Evolutionary conservation across 1,140 invertebrate species (phyloP), one percentile per base, ranked within the genome.

Genomic region (Drosophila virilis): DNA sequence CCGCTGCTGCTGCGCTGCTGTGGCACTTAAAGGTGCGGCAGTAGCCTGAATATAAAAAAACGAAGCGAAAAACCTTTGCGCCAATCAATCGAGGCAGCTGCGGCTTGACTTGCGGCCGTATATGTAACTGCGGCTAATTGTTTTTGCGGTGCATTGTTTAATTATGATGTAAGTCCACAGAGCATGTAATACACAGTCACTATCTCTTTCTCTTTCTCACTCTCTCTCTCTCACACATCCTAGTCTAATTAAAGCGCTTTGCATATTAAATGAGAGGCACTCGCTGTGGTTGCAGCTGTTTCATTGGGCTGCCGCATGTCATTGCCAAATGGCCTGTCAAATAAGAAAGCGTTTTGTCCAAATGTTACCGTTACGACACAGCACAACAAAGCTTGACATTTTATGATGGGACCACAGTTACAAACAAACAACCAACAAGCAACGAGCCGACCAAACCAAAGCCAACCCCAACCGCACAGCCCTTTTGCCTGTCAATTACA

Each of bases 301-400:
- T 45, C 71, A 64, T 48, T 40, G 76, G 80, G 66, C 69, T 60
- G 69, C 62, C 65, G 43, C 79, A 76, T 83, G 83, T 86, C 83
- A 88, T 50, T 83, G 73, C 77, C 77, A 83, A 83, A 80, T 88
- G 79, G 84, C 68, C 84, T 88, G 83, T 88, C 83, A 88, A 88
- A 88, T 89, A 89, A 83, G 83, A 88, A 88, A 86, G 77, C 83
- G 79, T 79, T 88, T 88, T 88, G 83, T 88, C 83, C 79, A 88
- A 88, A 88, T 88, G 83, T 88, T 86, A 66, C 83, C 79, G 73
- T 77, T 83, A 48, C 82, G 67, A 68, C 74, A 74, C 81, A 59
- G 52, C 46, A 50, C 77, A 80, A 89, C 75, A 70, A 80, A 78
- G 65, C 80, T 84, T 89, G 84, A 88, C 84, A 84, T 84, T 89